A percentile compares a stretch with the other conserved stretches of the same genome.
phyloP scores from a whole-genome alignment of 2,113 vertebrate genomes.

The Lampris megalopsis region DNA sequence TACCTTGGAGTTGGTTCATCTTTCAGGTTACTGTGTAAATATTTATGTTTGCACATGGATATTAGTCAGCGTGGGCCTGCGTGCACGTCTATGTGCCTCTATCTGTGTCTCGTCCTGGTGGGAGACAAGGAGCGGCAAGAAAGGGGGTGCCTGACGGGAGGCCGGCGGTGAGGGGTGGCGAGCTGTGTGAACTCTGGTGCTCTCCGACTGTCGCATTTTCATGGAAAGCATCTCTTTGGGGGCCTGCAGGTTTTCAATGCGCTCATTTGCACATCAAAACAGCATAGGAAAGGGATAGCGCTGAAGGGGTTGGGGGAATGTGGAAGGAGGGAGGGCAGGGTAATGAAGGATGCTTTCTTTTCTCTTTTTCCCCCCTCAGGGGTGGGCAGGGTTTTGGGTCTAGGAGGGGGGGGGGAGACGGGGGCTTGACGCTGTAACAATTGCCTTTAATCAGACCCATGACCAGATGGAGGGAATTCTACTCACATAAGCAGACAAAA shows the following conservation, averaged over 20 bases:
- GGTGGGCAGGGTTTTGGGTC: constrained; percentile 72
- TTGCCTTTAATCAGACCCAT: constrained; percentile 81
- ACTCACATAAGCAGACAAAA: constrained; percentile 64
- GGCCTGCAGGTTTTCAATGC: constrained; percentile 84
- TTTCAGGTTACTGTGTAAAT: constrained; percentile 28
- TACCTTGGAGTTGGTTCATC: background rate
- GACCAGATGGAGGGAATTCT: constrained; percentile 77
- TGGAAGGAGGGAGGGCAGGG: constrained; percentile 70
- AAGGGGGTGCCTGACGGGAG: constrained; percentile 59
- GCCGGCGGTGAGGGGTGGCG: constrained; percentile 59
- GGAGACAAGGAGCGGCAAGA: constrained; percentile 24
- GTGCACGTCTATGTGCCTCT: constrained; percentile 19
- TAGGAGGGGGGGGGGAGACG: constrained; percentile 64
- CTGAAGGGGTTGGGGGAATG: constrained; percentile 68
- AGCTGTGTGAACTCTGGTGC: constrained; percentile 74
- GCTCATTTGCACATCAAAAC: constrained; percentile 88
- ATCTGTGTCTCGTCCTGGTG: constrained; percentile 30
- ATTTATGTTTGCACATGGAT: constrained; percentile 32
- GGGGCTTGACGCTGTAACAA: constrained; percentile 78
- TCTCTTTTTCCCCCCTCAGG: constrained; percentile 67
- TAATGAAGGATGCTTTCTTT: constrained; percentile 86
- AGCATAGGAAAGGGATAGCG: constrained; percentile 83
- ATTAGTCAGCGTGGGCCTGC: constrained; percentile 17
- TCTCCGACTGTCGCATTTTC: constrained; percentile 81
- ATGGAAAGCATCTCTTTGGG: constrained; percentile 85